Evolutionary conservation across 2,888 invertebrate genomes (phyloP), one percentile per base, ranked within the genome.

Genomic region (Ptilodon capucinus): DNA sequence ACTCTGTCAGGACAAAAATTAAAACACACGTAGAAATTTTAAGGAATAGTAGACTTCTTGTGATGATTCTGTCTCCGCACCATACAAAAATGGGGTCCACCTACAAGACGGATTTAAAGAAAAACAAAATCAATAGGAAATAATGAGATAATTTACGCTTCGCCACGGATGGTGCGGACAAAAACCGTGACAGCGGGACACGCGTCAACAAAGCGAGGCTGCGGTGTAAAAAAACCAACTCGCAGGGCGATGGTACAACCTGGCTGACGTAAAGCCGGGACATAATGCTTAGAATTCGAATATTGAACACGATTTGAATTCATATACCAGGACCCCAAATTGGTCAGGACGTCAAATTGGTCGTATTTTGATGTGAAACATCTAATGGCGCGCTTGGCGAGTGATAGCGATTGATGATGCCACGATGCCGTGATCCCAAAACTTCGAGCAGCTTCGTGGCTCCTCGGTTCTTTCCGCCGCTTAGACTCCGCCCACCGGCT

Each of bases 101-200:
- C 17, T 43, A 39, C 50, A 46, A 51, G 52, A 46, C 52, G 56
- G 61, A 68, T 68, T 64, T 64, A 64, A 51, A 54, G 58, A 65
- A 64, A 77, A 74, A 71, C 71, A 76, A 74, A 76, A 76, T 73
- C 73, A 79, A 77, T 71, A 74, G 65, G 64, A 65, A 74, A 74
- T 76, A 76, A 79, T 76, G 71, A 74, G 74, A 79, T 78, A 81
- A 83, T 81, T 79, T 79, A 78, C 74, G 76, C 67, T 84, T 80
- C 75, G 81, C 73, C 62, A 77, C 78, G 81, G 80, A 70, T 71
- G 73, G 68, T 57, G 60, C 60, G 61, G 64, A 76, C 70, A 81
- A 81, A 76, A 74, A 78, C 70, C 79, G 75, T 78, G 79, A 79
- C 79, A 71, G 58, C 57, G 60, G 66, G 84, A 83, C 85, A 85